Base-by-base conservation (phyloP, 64 coral and sea anemone species). In the Platygyra sinensis region DNA sequence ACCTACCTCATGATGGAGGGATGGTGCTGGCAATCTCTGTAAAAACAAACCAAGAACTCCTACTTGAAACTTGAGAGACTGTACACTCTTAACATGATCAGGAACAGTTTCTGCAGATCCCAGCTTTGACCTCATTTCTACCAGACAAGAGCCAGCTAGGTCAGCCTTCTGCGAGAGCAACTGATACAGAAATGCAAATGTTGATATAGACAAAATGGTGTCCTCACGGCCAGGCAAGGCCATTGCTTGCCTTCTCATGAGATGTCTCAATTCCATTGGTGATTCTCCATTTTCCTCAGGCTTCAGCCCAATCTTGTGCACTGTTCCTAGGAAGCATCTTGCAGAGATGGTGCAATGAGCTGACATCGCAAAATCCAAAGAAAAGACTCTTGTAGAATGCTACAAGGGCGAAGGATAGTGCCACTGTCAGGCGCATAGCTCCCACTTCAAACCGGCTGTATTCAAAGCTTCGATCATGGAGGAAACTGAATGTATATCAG, bases 21-120 rank as follows among this genome's bases (percentile, higher is more conserved):
- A 75, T 12, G 93, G 49, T 12, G 93, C 87, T 13, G 90, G 96
- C 22, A 98, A 82, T 16, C 60, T 92, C 50, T 90, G 96, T 52
- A 98, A 39, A 10, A 83, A 76, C 57, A 98, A 29, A n/a, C 89
- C 96, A 30, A 90, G 60, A 20, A 94, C 93, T 29, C 93, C 96
- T 30, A 94, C 60, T 42, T 94, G 93, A 89, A 94, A 98, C 17
- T 78, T 28, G 38, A 98, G 73, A 9, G 96, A 98, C 24, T 82
- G 13, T n/a, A 86, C 39, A 77, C 50, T 74, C 19, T 73, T 72
- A 0, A 90, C 57, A 36, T 12, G 67, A 46, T 50, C 60, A 51
- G 90, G 25, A 24, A n/a, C 22, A 55, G 32, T 11, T 20, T 60
- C 69, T 0, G 25, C 2, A 62, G 30, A 29, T 24, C 38, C 51